phyloP scores from a whole-genome alignment of 2,113 vertebrate genomes.

The Anolis sagrei region DNA sequence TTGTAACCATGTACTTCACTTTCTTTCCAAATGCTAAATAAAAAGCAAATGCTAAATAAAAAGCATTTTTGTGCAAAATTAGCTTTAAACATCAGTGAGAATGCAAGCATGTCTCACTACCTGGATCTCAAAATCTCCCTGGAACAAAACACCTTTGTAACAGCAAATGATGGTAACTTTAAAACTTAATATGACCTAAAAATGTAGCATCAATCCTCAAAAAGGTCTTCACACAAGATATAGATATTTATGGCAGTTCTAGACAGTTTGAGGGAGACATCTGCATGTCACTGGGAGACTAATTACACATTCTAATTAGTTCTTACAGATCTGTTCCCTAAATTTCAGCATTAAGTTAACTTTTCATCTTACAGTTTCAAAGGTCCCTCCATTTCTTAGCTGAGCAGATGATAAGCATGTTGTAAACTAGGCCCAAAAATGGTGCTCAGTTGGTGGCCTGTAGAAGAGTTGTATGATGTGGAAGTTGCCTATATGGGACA shows the following conservation, averaged over 20 bases:
- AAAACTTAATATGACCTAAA: constrained; percentile 15
- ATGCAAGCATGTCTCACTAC: constrained; percentile 46
- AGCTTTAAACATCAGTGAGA: constrained; percentile 52
- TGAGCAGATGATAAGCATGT: background rate
- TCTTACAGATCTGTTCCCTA: background rate
- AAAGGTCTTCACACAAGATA: constrained; percentile 39
- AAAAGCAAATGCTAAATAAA: no score
- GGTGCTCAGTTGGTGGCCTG: no score
- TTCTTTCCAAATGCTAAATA: constrained; percentile 23
- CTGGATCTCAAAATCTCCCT: constrained; percentile 50
- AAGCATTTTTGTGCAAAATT: constrained; percentile 52
- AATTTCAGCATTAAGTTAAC: rapidly evolving
- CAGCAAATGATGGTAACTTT: constrained; percentile 43
- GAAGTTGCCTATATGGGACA: no score
- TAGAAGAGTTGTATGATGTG: no score
- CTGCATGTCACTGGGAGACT: constrained; percentile 26
- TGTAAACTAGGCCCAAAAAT: background rate
- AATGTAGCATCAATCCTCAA: constrained; percentile 13
- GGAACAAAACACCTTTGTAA: constrained; percentile 34
- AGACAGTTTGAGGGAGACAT: background rate
- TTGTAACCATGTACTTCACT: background rate
- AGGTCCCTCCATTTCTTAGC: background rate
- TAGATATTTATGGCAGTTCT: constrained; percentile 36
- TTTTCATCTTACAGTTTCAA: constrained; percentile 1
- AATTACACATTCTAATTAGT: constrained; percentile 15